phyloP scores from a whole-genome alignment of 2,113 vertebrate species.

The Caretta caretta region DNA sequence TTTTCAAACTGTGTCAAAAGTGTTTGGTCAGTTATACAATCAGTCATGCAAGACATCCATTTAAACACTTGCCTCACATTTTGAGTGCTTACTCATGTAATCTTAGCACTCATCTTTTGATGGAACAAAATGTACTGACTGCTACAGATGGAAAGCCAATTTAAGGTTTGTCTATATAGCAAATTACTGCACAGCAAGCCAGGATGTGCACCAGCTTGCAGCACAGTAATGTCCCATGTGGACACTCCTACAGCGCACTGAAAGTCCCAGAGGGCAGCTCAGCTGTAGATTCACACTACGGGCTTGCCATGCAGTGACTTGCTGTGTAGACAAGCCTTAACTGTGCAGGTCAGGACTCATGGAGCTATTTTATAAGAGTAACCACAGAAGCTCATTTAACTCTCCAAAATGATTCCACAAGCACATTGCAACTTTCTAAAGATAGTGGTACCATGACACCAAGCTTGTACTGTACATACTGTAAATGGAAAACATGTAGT shows the following conservation, averaged over 20 bases:
- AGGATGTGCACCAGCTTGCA: neutral
- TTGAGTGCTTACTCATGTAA: neutral
- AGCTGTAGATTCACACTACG: neutral
- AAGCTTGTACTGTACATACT: neutral
- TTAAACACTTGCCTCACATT: neutral
- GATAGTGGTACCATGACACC: neutral
- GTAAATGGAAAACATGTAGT: neutral
- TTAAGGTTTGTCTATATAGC: neutral
- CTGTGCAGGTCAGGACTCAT: fast-evolving
- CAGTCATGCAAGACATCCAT: too few relatives aligned
- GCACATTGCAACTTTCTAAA: neutral
- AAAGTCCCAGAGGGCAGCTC: neutral
- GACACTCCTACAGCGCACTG: neutral
- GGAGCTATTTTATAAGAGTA: fast-evolving
- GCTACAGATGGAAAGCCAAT: neutral
- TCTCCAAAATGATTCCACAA: fast-evolving
- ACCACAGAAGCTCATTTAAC: fast-evolving
- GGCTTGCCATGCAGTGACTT: neutral
- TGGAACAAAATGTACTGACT: neutral
- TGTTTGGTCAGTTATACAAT: neutral
- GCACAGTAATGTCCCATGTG: neutral
- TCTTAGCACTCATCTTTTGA: neutral
- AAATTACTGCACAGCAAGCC: neutral
- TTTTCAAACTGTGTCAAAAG: neutral
- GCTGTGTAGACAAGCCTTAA: neutral